Base-by-base conservation (phyloP, 2,797 vertebrate species). In the Taenioides sp. region DNA sequence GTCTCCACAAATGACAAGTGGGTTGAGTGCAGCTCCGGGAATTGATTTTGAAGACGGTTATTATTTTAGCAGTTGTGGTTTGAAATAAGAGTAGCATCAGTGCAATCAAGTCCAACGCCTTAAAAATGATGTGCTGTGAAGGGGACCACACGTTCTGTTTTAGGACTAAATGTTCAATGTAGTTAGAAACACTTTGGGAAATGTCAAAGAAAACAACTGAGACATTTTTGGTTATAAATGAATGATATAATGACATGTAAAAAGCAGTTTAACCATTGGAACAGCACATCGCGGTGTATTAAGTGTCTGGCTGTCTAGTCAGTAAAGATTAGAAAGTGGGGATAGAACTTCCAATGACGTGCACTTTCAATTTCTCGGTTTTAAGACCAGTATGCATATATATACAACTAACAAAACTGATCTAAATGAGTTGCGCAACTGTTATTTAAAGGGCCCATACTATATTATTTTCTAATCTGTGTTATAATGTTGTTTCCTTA, bases 1-100 rank as follows among this genome's bases (percentile, higher is more conserved):
- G 59, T 34, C 67, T 55, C 68, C 25, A 14, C 68, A 49, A 72
- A 58, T 60, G 73, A 77, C 72, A 79, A 71, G 69, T 65, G 71
- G 70, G 72, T 50, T 66, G 11, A 67, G 50, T 31, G 43, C 58
- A 50, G 58, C 59, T 40, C 66, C 78, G 55, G 40, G 63, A 67
- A 60, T 40, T 28, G 47, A 75, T 69, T 65, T 28, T 43, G 18
- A 69, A 17, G 52, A 37, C 6, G 12, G 23, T 14, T 47, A 71
- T 69, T 54, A 47, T 1, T 31, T 54, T 20, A 66, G 70, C 34
- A 27, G 25, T 77, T 23, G 60, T 43, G 63, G 60, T 43, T 14
- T 12, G 58, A 28, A 9, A 50, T 20, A 47, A 57, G 22, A 23
- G 67, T 55, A 31, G 27, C 50, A 31, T 12, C 12, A 31, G 27